Evolutionary conservation across 1,140 invertebrate genomes (phyloP), one percentile per base, ranked within the genome.

Genomic region (Drosophila saltans): DNA sequence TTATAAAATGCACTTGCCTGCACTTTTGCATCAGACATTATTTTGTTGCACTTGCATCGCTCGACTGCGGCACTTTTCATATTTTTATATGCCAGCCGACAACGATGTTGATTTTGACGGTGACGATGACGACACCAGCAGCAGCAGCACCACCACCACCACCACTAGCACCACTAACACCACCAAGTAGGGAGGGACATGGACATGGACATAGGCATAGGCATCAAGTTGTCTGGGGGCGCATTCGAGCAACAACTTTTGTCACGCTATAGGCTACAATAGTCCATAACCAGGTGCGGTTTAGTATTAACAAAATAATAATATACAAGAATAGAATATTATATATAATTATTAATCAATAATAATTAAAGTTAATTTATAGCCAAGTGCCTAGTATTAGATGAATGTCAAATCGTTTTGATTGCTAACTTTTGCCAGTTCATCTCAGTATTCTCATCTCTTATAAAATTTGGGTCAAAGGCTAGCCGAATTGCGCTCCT

Each of bases 211-310:
- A 58, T 59, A 26, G 28, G 21, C 58, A 59, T 45, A 39, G 73
- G 48, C 66, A 69, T 66, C 71, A 77, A 63, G 72, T 73, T 73
- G 75, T 73, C 64, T 72, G 68, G 80, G 69, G 75, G 77, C 56
- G 83, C 82, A 86, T 76, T 86, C 82, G 82, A 86, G 82, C 82
- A 86, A 83, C 69, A 77, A 86, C 83, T 86, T 80, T 88, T 88
- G 82, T 88, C 82, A 86, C 82, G 82, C 77, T 66, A 79, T 69
- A 62, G 65, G 65, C 71, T 66, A 62, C 75, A 67, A 73, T 76
- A 74, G 58, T 36, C 7, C 28, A 39, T 9, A 52, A 16, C 67
- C 70, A 81, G 81, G 81, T 66, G 81, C 67, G 81, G 45, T 33
- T 52, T 26, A 6, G 7, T 16, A 48, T 2, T 2, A 21, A n/a